phyloP scores from a whole-genome alignment of 2,888 invertebrate genomes.

The Coelopa pilipes region DNA sequence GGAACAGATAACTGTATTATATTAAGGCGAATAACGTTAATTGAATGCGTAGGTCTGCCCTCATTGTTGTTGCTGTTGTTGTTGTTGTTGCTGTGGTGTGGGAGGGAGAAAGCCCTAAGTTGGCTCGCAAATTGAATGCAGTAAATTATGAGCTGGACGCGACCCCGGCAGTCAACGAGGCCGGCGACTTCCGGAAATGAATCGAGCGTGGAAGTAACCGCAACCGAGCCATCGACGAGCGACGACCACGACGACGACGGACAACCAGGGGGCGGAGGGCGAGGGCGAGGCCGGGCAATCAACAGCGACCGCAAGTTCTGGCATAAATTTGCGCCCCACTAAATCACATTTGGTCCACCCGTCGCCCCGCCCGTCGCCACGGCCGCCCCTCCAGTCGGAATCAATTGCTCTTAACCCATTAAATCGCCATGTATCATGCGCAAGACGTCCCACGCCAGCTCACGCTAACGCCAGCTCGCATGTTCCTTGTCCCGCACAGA shows the following conservation, averaged over 20 bases:
- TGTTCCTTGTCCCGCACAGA: slow-evolving; percentile 62
- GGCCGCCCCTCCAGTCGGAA: not conserved
- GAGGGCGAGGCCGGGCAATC: not conserved
- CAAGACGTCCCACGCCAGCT: slow-evolving; percentile 24
- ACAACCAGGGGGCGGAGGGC: not conserved
- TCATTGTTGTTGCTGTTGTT: not conserved
- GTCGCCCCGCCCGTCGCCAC: too few relatives aligned
- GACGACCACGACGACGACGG: too few relatives aligned
- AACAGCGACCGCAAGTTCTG: not conserved
- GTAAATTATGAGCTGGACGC: slow-evolving; percentile 11
- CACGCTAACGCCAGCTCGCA: slow-evolving; percentile 34
- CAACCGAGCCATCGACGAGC: too few relatives aligned
- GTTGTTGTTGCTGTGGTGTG: not conserved
- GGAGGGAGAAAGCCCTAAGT: not conserved
- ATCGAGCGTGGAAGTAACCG: too few relatives aligned
- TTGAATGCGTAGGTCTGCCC: slow-evolving; percentile 14
- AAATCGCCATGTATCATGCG: slow-evolving; percentile 41
- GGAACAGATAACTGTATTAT: slow-evolving; percentile 1
- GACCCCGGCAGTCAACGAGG: not conserved
- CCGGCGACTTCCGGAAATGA: too few relatives aligned
- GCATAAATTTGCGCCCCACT: not conserved
- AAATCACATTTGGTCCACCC: not conserved
- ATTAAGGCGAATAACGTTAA: slow-evolving; percentile 25
- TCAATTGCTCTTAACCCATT: slow-evolving; percentile 45
- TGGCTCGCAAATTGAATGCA: slow-evolving; percentile 16